Evolutionary conservation across 2,888 invertebrate species (phyloP), one percentile per base, ranked within the genome.

Genomic region (Aplocera efformata): DNA sequence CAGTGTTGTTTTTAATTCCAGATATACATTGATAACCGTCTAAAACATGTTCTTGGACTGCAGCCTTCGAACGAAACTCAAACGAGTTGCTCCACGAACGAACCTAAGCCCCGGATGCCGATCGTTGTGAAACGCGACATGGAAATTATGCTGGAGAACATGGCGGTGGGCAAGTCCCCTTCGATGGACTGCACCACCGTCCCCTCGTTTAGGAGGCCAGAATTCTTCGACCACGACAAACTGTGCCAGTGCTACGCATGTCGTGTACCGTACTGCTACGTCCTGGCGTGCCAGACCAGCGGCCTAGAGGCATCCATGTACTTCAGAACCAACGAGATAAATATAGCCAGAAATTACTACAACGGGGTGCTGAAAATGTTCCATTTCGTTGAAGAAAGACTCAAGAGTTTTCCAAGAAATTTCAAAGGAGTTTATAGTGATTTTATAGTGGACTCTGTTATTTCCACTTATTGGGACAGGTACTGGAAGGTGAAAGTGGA

Each of bases 311-410:
- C 82, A 0, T 58, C 73, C 0, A 61, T 68, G 51, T 81, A 79
- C 38, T 81, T 68, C 30, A 62, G 77, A 10, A 65, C 68, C 0
- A 71, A 75, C 9, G 81, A 85, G 7, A 43, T 37, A 0, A 67
- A 69, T 1, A 76, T 79, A 7, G 82, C 86, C 0, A 58, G 49
- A 0, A 76, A 79, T 41, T 84, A 84, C 27, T 85, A 74, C 47
- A 63, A 67, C 0, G 85, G 85, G 0, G 63, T 72, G 0, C 3
- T 69, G 0, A 45, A 59, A 20, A 63, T 63, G 29, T 67, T 80
- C 1, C 20, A 25, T 0, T 28, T 51, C 0, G 66, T 71, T 0
- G 65, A 77, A 7, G 20, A 1, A 0, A 78, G 66, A 17, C 37
- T 84, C 0, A 59, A 47, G 6, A 7, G 13, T 0, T 41, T 61